These are phyloP conservation scores for Pseudococcus viburni DNA, from an alignment of 2,888 invertebrate species.

Conservation along the genomic window DNA sequence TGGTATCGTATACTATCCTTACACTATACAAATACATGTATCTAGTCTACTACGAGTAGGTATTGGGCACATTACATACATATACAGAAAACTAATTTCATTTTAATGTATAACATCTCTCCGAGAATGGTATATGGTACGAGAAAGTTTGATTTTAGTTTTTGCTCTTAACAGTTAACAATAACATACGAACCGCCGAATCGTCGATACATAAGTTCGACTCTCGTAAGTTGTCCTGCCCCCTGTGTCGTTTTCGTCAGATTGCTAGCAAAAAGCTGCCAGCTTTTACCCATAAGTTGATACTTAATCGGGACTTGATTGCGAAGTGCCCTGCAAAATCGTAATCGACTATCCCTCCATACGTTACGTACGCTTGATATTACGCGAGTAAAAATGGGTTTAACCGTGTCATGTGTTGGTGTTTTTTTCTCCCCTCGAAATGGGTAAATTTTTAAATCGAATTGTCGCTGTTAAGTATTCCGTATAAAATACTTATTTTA, in stretches of 20 bases:
- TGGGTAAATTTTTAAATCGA: not conserved
- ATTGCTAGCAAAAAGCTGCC: conserved; percentile 5
- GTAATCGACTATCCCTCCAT: not conserved
- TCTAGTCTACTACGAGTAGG: too few relatives aligned
- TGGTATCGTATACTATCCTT: too few relatives aligned
- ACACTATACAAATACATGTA: not conserved
- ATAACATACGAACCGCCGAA: not conserved
- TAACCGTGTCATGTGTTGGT: not conserved
- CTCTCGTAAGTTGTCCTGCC: not conserved
- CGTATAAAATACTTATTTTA: not conserved
- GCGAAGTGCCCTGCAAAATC: not conserved
- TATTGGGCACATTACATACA: not conserved
- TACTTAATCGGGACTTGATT: conserved; percentile 14
- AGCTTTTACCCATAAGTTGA: conserved; percentile 1
- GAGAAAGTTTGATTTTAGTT: conserved; percentile 42
- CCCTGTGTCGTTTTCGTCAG: conserved; percentile 12
- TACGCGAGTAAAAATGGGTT: not conserved
- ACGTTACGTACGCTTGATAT: too few relatives aligned
- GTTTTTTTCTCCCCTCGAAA: not conserved
- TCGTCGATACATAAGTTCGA: not conserved
- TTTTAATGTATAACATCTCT: conserved; percentile 39
- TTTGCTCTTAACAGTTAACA: conserved; percentile 11
- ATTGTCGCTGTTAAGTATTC: not conserved
- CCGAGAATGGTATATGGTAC: not conserved
- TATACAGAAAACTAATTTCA: conserved; percentile 31